Evolutionary conservation across 2,888 invertebrate species (phyloP).

Genomic region (Drosophila kambysellisi): DNA sequence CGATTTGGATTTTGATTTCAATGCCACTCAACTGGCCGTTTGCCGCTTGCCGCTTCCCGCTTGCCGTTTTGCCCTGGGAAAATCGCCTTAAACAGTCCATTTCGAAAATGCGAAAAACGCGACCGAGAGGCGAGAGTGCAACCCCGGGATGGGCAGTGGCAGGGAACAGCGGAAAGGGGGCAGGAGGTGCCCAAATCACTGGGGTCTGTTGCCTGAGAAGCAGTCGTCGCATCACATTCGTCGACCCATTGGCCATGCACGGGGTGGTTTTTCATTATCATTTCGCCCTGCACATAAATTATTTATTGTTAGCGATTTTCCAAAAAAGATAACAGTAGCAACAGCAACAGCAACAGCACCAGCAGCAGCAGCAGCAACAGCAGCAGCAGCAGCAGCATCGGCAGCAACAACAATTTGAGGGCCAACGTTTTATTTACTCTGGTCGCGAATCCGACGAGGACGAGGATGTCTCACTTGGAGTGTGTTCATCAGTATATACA

Average conservation of each 20-base stretch:
- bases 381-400: constrained; percentile 18
- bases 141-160: too few species aligned
- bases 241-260: constrained; percentile 73
- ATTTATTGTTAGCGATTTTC: constrained; percentile 81
- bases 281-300: constrained; percentile 80
- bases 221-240: constrained; percentile 49
- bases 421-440: constrained; percentile 68
- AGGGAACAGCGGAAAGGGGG: too few species aligned
- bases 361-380: constrained; percentile 37
- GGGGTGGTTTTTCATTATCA: constrained; percentile 80
- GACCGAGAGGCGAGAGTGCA: constrained; percentile 2
- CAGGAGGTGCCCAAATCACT: constrained; percentile 19
- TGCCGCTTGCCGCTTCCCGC: constrained; percentile 16
- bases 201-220: constrained; percentile 31
- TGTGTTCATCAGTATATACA: not conserved
- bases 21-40: constrained; percentile 77
- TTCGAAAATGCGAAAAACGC: constrained; percentile 67
- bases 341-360: not conserved
- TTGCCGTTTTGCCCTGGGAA: constrained; percentile 61
- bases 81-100: constrained; percentile 80
- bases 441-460: constrained; percentile 62
- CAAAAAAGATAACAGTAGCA: constrained; percentile 76
- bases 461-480: constrained; percentile 37
- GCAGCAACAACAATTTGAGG: constrained; percentile 7
- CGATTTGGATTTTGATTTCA: constrained; percentile 79